These are phyloP conservation scores for Eidolon helvum DNA, from an alignment of 2,113 vertebrate species.

Conservation along the genomic window DNA sequence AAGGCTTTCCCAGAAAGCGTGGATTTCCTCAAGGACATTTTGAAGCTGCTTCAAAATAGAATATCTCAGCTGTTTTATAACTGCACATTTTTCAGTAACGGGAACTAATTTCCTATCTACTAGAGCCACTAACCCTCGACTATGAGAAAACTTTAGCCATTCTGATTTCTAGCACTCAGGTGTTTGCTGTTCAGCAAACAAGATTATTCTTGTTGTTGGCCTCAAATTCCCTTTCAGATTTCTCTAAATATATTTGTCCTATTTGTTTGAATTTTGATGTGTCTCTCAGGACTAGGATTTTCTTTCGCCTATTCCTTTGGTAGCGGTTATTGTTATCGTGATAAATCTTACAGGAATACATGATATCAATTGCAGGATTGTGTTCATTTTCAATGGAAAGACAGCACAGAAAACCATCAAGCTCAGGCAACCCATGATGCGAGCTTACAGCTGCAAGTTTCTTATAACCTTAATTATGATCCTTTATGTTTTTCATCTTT, in stretches of 20 bases:
- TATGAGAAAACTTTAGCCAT: background rate
- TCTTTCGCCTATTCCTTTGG: background rate
- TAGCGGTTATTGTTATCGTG: background rate
- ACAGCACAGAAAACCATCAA: background rate
- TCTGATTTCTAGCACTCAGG: background rate
- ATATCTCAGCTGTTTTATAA: conserved; percentile 49
- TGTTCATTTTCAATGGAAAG: background rate
- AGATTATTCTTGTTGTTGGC: background rate
- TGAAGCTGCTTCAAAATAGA: conserved; percentile 44
- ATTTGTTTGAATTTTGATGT: conserved; percentile 27
- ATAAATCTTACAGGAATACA: background rate
- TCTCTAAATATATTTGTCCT: background rate
- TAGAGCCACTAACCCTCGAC: background rate
- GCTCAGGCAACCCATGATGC: background rate
- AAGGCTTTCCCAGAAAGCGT: conserved; percentile 61
- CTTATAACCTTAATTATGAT: conserved; percentile 2
- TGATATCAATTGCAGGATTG: background rate
- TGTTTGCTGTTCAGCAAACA: conserved; percentile 21
- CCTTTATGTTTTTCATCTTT: background rate
- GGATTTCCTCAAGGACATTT: conserved; percentile 64
- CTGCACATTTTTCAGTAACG: background rate
- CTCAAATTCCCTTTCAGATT: background rate
- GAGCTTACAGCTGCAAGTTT: conserved; percentile 6
- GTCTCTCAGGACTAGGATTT: background rate
- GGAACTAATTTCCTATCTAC: conserved; percentile 60